A percentile compares a stretch with the other conserved stretches of the same genome.
Evolutionary conservation across 2,113 vertebrate genomes (phyloP).

Genomic region (Phoxinus phoxinus): DNA sequence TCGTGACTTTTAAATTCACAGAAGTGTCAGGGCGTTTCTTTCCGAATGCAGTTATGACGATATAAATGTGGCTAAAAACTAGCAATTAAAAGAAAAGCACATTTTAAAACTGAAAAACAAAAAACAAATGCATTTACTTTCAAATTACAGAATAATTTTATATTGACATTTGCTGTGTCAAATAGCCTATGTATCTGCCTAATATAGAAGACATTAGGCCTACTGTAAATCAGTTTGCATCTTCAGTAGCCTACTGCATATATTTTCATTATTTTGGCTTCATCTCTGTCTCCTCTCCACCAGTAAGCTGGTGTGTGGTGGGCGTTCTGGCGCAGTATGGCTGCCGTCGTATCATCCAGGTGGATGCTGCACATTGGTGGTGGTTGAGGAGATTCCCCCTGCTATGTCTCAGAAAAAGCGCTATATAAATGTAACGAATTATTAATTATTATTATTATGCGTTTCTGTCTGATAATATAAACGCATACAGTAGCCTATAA

Average conservation of each 20-base stretch:
- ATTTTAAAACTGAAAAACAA: background rate
- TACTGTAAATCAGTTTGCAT: background rate
- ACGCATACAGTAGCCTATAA: background rate
- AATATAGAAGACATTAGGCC: background rate
- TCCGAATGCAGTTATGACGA: background rate
- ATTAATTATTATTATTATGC: too few species aligned
- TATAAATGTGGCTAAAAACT: background rate
- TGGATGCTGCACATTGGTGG: too few species aligned
- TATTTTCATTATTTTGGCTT: too few species aligned
- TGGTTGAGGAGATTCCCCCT: too few species aligned
- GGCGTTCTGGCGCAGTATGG: too few species aligned
- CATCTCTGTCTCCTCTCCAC: too few species aligned
- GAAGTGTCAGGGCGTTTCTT: conserved; percentile 1
- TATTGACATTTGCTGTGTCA: background rate
- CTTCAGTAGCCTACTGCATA: background rate
- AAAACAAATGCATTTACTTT: background rate
- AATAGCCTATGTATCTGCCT: conserved; percentile 50
- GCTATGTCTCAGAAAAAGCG: too few species aligned
- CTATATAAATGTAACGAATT: too few species aligned
- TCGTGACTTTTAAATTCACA: conserved; percentile 49
- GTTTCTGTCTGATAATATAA: background rate
- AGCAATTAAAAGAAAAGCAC: background rate
- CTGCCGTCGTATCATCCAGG: too few species aligned
- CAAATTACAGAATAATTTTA: background rate
- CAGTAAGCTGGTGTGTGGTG: too few species aligned